phyloP scores from a whole-genome alignment of 2,888 invertebrate genomes.

The Coenonympha glycerion region DNA sequence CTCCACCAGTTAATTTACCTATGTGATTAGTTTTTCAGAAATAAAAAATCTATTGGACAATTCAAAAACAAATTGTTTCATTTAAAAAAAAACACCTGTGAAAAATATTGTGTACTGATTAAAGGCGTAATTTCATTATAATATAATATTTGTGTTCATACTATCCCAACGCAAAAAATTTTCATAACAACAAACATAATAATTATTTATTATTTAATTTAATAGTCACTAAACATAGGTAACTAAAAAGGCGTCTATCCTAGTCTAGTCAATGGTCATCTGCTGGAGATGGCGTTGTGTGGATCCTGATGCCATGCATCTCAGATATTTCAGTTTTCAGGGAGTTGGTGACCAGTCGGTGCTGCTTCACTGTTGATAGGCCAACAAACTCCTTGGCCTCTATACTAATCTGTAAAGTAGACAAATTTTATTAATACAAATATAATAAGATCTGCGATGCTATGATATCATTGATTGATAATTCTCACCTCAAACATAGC shows the following conservation, averaged over 20 bases:
- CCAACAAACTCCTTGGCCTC: slow-evolving; percentile 83
- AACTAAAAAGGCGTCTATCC: neutral
- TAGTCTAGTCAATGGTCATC: slow-evolving; percentile 22
- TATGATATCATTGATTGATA: too few species aligned
- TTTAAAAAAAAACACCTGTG: too few species aligned
- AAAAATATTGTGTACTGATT: neutral
- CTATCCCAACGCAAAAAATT: neutral
- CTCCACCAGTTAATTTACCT: too few species aligned
- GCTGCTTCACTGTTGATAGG: slow-evolving; percentile 82
- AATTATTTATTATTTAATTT: too few species aligned
- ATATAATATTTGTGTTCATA: neutral
- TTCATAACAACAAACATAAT: neutral
- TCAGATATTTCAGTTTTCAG: slow-evolving; percentile 85
- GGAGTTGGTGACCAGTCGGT: slow-evolving; percentile 81
- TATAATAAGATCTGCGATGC: too few species aligned
- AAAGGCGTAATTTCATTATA: neutral
- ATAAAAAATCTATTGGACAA: too few species aligned
- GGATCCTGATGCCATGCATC: slow-evolving; percentile 89
- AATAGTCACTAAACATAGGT: neutral
- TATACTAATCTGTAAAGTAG: slow-evolving; percentile 66
- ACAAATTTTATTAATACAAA: neutral
- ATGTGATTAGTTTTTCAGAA: too few species aligned
- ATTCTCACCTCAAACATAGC: slow-evolving; percentile 83
- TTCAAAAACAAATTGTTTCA: too few species aligned
- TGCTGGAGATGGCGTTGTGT: slow-evolving; percentile 74